phyloP scores from a whole-genome alignment of 2,113 vertebrate genomes.

The Myotis lucifugus region DNA sequence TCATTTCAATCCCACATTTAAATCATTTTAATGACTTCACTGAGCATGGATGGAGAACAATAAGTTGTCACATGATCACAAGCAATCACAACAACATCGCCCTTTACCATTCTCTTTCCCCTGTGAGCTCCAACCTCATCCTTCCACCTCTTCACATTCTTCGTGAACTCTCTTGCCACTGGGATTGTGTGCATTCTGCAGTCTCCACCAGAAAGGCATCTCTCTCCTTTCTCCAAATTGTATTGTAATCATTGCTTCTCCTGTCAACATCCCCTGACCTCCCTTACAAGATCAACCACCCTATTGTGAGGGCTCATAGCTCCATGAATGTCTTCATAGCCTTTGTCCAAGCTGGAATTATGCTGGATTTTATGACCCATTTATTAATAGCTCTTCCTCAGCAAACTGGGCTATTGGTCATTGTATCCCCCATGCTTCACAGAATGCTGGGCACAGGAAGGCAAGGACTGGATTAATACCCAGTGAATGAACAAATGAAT shows the following conservation, averaged over 20 bases:
- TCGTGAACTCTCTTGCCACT: fast-evolving
- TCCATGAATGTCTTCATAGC: background rate
- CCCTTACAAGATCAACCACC: background rate
- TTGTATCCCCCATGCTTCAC: background rate
- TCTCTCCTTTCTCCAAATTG: background rate
- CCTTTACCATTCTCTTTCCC: background rate
- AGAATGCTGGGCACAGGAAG: background rate
- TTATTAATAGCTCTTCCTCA: background rate
- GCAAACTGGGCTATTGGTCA: background rate
- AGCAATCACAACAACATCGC: fast-evolving
- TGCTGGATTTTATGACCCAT: background rate
- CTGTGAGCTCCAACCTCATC: background rate
- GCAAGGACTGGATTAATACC: background rate
- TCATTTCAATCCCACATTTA: background rate
- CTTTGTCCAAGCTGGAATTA: background rate
- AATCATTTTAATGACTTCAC: background rate
- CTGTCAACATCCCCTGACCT: background rate
- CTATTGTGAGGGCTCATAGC: background rate
- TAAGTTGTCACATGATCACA: background rate
- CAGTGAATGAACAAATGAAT: background rate
- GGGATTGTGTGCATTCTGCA: background rate
- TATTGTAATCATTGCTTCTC: background rate
- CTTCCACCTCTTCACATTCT: background rate
- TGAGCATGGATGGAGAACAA: background rate
- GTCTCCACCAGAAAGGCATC: background rate